These are phyloP conservation scores for Drosophila triauraria DNA, from an alignment of 1,140 invertebrate species.

Conservation along the genomic window DNA sequence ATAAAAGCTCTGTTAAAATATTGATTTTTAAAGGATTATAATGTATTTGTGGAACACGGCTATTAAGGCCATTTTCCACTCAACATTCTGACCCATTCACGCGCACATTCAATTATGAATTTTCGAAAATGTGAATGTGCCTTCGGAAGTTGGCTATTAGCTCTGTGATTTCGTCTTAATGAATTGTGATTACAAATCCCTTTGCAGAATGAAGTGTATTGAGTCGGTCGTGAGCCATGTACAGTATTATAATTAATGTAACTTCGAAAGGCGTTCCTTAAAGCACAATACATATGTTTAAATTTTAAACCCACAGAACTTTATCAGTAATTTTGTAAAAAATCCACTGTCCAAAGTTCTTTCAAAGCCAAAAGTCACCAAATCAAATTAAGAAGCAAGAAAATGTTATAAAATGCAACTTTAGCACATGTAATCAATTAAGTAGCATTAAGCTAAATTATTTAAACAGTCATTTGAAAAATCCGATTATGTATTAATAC, in stretches of 20 bases:
- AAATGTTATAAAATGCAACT: slow-evolving; percentile 3
- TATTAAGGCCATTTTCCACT: slow-evolving; percentile 3
- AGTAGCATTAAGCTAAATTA: slow-evolving; percentile 72
- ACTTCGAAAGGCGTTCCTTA: slow-evolving; percentile 18
- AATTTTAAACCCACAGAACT: background rate
- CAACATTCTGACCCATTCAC: background rate
- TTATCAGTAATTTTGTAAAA: background rate
- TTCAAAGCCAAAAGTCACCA: slow-evolving; percentile 29
- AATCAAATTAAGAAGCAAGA: slow-evolving; percentile 23
- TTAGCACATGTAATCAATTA: slow-evolving; percentile 67
- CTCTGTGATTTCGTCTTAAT: slow-evolving; percentile 76
- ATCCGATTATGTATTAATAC: slow-evolving; percentile 31
- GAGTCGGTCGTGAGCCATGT: slow-evolving; percentile 57
- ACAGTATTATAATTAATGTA: slow-evolving; percentile 67
- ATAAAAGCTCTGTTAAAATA: background rate
- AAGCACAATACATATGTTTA: slow-evolving; percentile 8
- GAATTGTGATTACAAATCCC: slow-evolving; percentile 73
- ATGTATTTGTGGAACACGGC: slow-evolving; percentile 1
- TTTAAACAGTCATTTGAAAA: slow-evolving; percentile 52
- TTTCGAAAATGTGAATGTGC: background rate
- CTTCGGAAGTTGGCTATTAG: slow-evolving; percentile 17
- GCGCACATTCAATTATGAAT: background rate
- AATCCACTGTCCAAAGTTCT: slow-evolving; percentile 8
- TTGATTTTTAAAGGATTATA: background rate
- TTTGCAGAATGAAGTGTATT: slow-evolving; percentile 17